A percentile compares a stretch with the other conserved stretches of the same genome.
Conservation (phyloP, 2,113 vertebrate genomes). For the Gulo gulo region DNA sequence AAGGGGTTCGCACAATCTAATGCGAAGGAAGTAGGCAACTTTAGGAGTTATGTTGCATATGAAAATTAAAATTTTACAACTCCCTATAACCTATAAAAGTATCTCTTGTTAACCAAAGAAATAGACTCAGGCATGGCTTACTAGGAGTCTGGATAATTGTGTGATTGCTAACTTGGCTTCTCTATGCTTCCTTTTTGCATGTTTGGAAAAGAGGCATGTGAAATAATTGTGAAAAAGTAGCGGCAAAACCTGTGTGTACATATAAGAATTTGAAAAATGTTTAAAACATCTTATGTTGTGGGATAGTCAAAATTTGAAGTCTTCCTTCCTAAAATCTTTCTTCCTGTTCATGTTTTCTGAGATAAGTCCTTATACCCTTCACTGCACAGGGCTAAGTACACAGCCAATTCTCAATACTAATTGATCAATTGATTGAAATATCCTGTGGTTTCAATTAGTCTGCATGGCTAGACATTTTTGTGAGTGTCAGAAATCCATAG, state of each 20-base stretch:
- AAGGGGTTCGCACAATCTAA: not conserved
- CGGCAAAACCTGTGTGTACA: not conserved
- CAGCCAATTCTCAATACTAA: not conserved
- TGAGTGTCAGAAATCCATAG: constrained; percentile 29
- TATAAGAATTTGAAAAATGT: not conserved
- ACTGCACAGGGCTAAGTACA: not conserved
- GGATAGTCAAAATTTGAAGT: not conserved
- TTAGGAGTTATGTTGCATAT: not conserved
- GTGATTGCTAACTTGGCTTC: not conserved
- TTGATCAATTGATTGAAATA: constrained; percentile 14
- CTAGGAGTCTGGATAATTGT: not conserved
- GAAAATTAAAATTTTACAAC: not conserved
- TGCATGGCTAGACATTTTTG: constrained; percentile 2
- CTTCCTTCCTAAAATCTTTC: not conserved
- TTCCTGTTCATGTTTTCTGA: not conserved
- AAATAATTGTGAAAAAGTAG: not conserved
- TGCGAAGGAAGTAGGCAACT: not conserved
- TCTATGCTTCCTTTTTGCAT: not conserved
- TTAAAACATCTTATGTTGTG: not conserved
- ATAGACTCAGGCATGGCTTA: not conserved
- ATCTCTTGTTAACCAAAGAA: not conserved
- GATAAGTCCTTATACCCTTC: not conserved
- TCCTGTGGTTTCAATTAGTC: not conserved
- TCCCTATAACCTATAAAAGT: not conserved
- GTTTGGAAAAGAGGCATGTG: not conserved